Evolutionary conservation across 2,888 invertebrate species (phyloP).

Genomic region (Netelia melanura): DNA sequence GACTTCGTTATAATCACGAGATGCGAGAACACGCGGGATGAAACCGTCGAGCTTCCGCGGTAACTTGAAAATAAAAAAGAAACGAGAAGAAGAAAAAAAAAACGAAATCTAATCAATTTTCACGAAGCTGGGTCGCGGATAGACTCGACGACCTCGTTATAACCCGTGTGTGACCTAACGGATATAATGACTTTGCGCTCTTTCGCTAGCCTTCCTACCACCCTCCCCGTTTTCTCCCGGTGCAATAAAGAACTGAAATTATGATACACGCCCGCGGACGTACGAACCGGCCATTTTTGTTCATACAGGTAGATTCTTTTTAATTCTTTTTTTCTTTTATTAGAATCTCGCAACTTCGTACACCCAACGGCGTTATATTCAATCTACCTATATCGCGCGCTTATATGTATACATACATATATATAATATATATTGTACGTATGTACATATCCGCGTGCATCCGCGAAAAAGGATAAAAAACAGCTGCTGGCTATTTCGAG

Average conservation of each 20-base stretch:
- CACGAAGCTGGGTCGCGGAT: not conserved
- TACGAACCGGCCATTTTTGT: not conserved
- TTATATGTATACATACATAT: not conserved
- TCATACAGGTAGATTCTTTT: not conserved
- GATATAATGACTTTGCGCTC: constrained; percentile 54
- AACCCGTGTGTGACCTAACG: constrained; percentile 20
- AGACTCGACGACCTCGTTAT: constrained; percentile 60
- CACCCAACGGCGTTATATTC: constrained; percentile 37
- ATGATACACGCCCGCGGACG: constrained; percentile 11
- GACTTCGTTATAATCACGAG: not conserved
- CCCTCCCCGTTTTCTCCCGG: not conserved
- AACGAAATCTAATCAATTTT: constrained; percentile 38
- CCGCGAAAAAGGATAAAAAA: constrained; percentile 21
- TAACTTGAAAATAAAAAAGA: not conserved
- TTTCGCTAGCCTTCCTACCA: not conserved
- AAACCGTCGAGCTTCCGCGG: not conserved
- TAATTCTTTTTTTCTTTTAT: constrained; percentile 20
- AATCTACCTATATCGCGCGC: not conserved
- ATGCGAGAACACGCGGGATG: constrained; percentile 1
- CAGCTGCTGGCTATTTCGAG: constrained; percentile 33
- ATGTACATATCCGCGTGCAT: not conserved
- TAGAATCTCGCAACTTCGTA: constrained; percentile 33
- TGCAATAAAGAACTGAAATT: constrained; percentile 39
- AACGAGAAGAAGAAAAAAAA: not conserved
- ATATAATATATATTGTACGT: not conserved